Conservation (phyloP, 2,113 vertebrate species). For the Orthonyx spaldingii region DNA sequence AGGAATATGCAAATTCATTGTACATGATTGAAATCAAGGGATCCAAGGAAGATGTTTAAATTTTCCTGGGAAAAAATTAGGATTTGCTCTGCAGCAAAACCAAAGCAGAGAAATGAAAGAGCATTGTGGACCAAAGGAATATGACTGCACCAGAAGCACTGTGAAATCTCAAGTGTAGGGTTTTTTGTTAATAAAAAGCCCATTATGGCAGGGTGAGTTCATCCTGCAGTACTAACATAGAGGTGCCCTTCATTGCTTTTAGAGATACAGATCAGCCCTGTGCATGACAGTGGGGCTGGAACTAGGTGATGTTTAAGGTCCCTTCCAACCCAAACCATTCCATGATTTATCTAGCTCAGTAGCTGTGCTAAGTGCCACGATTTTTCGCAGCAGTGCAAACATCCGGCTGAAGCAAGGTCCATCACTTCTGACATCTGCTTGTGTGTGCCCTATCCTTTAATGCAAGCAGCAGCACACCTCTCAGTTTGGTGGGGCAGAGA, state of each 20-base stretch:
- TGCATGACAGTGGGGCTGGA: neutral
- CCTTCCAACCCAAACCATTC: neutral
- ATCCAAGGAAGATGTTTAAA: neutral
- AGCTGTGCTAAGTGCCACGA: fast-evolving
- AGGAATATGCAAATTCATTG: neutral
- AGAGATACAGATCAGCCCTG: neutral
- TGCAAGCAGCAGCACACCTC: neutral
- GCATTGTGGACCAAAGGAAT: neutral
- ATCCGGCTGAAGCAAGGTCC: fast-evolving
- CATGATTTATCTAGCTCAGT: neutral
- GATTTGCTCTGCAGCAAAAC: neutral
- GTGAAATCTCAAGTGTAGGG: neutral
- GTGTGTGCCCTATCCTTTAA: neutral
- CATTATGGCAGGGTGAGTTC: neutral
- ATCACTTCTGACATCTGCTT: neutral
- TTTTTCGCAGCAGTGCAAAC: neutral
- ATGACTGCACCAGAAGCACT: neutral
- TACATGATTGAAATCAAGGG: neutral
- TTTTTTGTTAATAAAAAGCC: neutral
- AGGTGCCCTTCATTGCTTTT: neutral
- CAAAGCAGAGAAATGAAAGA: neutral
- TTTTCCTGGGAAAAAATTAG: neutral
- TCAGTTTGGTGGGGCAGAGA: neutral
- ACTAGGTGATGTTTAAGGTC: neutral
- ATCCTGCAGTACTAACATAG: neutral